phyloP scores from a whole-genome alignment of 2,888 invertebrate species.

The Leucozona laternaria region DNA sequence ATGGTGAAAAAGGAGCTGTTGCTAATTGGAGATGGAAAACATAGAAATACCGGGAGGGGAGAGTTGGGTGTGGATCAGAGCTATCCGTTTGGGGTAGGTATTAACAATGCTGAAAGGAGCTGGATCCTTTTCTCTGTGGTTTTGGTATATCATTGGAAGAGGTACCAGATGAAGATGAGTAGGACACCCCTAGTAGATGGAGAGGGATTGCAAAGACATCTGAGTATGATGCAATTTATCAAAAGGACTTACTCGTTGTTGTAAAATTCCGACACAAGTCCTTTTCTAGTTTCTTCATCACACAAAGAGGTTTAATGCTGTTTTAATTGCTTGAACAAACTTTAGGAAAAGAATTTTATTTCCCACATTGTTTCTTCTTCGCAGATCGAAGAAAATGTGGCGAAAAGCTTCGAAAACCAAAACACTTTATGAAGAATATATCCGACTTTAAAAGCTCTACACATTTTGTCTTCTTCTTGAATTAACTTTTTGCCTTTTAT shows the following conservation, averaged over 20 bases:
- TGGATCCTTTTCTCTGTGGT: constrained; percentile 50
- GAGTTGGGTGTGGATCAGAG: constrained; percentile 59
- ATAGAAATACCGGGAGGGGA: neutral
- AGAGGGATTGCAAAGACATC: constrained; percentile 57
- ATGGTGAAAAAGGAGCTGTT: constrained; percentile 72
- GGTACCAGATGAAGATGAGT: constrained; percentile 58
- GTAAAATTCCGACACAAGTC: constrained; percentile 49
- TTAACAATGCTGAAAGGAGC: constrained; percentile 63
- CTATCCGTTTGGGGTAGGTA: constrained; percentile 51
- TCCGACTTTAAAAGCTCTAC: neutral
- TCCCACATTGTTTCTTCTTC: neutral
- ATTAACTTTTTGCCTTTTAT: neutral
- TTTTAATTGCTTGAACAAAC: constrained; percentile 62
- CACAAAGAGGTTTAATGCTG: constrained; percentile 42
- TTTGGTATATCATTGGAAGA: constrained; percentile 40
- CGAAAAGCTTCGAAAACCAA: neutral
- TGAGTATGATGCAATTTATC: constrained; percentile 73
- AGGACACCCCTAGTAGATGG: constrained; percentile 36
- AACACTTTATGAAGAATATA: neutral
- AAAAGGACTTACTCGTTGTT: constrained; percentile 60
- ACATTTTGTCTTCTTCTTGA: neutral
- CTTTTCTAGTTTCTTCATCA: constrained; percentile 45
- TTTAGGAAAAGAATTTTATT: constrained; percentile 26
- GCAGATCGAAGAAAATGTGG: neutral
- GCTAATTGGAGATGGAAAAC: constrained; percentile 66